A percentile compares a stretch with the other conserved stretches of the same genome.
These are phyloP conservation scores for Chaunax sp. DNA, from an alignment of 2,797 vertebrate species.

Conservation along the genomic window DNA sequence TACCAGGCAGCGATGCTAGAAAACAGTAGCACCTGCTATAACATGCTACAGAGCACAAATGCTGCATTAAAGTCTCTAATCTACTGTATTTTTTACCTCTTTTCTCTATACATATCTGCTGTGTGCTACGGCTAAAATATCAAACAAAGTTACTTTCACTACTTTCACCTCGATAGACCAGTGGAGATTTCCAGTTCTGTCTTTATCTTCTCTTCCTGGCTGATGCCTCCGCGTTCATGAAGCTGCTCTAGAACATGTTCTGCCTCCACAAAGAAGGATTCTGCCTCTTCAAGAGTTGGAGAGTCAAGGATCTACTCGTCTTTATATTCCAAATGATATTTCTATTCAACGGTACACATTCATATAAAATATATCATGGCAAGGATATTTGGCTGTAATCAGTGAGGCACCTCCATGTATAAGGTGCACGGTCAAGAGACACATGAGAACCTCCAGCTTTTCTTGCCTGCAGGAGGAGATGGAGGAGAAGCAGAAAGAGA, in stretches of 20 bases:
- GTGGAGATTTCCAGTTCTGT: conserved; percentile 72
- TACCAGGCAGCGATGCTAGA: conserved; percentile 18
- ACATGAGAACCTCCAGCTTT: conserved; percentile 47
- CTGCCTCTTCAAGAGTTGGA: conserved; percentile 75
- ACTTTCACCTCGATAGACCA: conserved; percentile 76
- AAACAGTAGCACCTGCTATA: conserved; percentile 32
- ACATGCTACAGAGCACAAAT: background rate
- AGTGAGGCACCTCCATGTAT: conserved; percentile 69
- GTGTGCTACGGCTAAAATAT: background rate
- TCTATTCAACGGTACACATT: background rate
- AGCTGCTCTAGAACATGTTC: conserved; percentile 74
- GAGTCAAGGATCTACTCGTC: conserved; percentile 66
- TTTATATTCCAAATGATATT: background rate
- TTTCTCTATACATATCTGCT: background rate
- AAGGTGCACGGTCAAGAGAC: conserved; percentile 62
- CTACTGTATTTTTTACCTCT: background rate
- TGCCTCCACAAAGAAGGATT: conserved; percentile 73
- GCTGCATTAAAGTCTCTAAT: background rate
- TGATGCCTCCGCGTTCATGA: conserved; percentile 60
- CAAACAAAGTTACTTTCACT: background rate
- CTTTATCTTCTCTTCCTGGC: conserved; percentile 74
- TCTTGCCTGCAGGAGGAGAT: conserved; percentile 48
- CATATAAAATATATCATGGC: background rate
- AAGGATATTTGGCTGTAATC: conserved; percentile 76
- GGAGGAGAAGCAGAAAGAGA: conserved; percentile 57